Base-by-base conservation (phyloP, 1,140 invertebrate species). In the Chrysoperla carnea region DNA sequence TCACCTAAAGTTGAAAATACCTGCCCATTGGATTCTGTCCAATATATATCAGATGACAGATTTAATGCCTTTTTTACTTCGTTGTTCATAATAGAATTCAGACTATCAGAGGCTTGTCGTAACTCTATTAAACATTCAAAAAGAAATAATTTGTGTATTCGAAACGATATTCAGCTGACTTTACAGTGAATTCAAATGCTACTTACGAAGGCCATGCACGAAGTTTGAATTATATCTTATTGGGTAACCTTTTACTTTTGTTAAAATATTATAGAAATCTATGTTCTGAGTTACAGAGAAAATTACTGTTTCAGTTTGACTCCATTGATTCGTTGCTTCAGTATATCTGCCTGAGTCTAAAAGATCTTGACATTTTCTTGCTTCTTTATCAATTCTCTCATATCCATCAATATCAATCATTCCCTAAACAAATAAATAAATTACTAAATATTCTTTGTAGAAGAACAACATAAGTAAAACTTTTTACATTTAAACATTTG, bases 211-310 rank as follows among this genome's bases (percentile, higher is more conserved):
- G n/a, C n/a, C n/a, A n/a, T n/a, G n/a, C n/a, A n/a, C n/a, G n/a
- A n/a, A n/a, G n/a, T n/a, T n/a, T n/a, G n/a, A n/a, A n/a, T n/a
- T n/a, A n/a, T n/a, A n/a, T n/a, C n/a, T n/a, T n/a, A n/a, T n/a
- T n/a, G n/a, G n/a, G n/a, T n/a, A n/a, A n/a, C n/a, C n/a, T n/a
- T n/a, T n/a, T 39, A 60, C 58, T 51, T 68, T 70, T 15, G 64
- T 72, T 8, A 86, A 55, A 46, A 90, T 78, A 54, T 89, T 85
- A 50, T 89, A 89, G 52, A 85, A 86, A 52, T 85, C 78, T 7
- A 88, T 74, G 17, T 67, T 69, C 36, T 69, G 60, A 0, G 81
- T 77, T 11, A 60, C 58, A 5, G 46, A 6, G 4, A 67, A 43
- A 43, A 84, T 67, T 0, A 75, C 63, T 6, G 29, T 28, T 61